These are phyloP conservation scores for Peromyscus melanophrys DNA, from an alignment of 2,797 vertebrate genomes.

Conservation along the genomic window DNA sequence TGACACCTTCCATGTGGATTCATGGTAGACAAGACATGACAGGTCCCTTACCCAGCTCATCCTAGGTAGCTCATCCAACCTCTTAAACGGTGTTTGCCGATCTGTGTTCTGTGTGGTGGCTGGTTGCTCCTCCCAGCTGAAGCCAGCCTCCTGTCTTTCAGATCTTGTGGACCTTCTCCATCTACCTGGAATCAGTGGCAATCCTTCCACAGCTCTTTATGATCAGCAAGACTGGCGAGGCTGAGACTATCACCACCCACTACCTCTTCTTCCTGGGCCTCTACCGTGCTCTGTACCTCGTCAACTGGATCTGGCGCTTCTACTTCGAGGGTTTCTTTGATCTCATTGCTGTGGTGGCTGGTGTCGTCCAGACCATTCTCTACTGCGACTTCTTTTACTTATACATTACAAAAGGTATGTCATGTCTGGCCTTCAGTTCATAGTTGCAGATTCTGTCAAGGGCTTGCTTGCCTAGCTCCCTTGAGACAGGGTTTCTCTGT, in stretches of 20 bases:
- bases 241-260: slow-evolving; percentile 99
- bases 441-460: fast-evolving
- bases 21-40: not conserved
- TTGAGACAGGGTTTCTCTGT: not conserved
- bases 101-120: not conserved
- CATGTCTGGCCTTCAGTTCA: not conserved
- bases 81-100: not conserved
- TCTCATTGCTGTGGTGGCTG: slow-evolving; percentile 98
- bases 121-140: not conserved
- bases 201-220: slow-evolving; percentile 99
- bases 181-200: slow-evolving; percentile 97
- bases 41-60: not conserved
- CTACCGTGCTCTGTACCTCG: slow-evolving; percentile 97
- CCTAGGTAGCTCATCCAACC: not conserved
- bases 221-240: slow-evolving; percentile 99
- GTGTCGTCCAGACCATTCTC: slow-evolving; percentile 98
- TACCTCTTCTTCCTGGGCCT: slow-evolving; percentile 98
- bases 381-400: slow-evolving; percentile 99
- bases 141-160: slow-evolving; percentile 79
- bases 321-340: slow-evolving; percentile 99
- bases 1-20: not conserved
- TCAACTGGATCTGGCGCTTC: slow-evolving; percentile 99
- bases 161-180: slow-evolving; percentile 99
- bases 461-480: not conserved
- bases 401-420: slow-evolving; percentile 98